Evolutionary conservation across 2,113 vertebrate genomes (phyloP), one percentile per base, ranked within the genome.

Genomic region (Microtus richardsoni): DNA sequence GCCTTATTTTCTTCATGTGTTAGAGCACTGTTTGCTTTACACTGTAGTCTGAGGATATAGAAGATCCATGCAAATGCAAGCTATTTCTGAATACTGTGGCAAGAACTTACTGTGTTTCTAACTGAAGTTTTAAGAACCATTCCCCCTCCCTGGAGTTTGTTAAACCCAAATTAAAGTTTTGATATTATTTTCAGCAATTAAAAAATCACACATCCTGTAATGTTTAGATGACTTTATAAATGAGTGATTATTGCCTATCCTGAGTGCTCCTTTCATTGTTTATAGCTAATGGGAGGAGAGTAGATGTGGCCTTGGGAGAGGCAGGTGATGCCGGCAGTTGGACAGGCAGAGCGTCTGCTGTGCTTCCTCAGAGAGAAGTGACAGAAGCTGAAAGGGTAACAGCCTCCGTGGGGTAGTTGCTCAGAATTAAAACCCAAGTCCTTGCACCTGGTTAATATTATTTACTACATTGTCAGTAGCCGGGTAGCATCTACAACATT

Each of bases 131-230:
- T 44, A 87, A 91, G 33, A 41, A 14, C 19, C 58, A 58, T 58
- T 19, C 70, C n/a, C 13, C 22, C 80, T 5, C 7, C 58, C n/a
- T 4, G 52, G 49, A 17, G 19, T 93, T 74, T 94, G 88, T 49
- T 30, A 39, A 91, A 86, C 14, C 39, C 82, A 44, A 82, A 73
- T 91, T 83, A 87, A 84, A 16, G 7, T 62, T 85, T 60, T 85
- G 84, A 80, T 82, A 3, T 88, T 90, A 41, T 85, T 94, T 93
- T 79, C 41, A 91, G 19, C 62, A 80, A 73, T 91, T 87, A 49
- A 36, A 70, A 87, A 41, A 14, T 58, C 24, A n/a, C 28, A 64
- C 47, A 44, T 91, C 94, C 54, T 87, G 0, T 88, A 74, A 33
- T 52, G 68, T 89, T 28, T 83, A 16, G 47, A 39, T 62, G 39